Base-by-base conservation (phyloP, 2,113 vertebrate genomes). In the Microtus richardsoni region DNA sequence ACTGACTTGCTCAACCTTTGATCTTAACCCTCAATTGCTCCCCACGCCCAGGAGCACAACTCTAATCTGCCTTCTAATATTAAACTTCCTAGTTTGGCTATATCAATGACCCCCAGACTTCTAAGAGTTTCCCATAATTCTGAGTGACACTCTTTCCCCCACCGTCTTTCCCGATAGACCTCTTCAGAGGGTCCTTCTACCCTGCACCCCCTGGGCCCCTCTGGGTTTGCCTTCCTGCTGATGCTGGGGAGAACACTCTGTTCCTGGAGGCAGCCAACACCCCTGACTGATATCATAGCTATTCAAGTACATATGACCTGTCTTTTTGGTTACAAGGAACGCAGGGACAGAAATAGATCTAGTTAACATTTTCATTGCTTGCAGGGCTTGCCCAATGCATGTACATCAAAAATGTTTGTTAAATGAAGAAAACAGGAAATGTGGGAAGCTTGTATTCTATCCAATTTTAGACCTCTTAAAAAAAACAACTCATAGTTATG, bases 341-440 rank as follows among this genome's bases (percentile, higher is more conserved):
- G 2, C 2, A 24, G 64, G 30, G n/a, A 41, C 64, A 74, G 73
- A 66, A 74, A 90, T 16, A 49, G 71, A 47, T 17, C 26, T 75
- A 54, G 41, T 54, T 44, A 79, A 85, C 30, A 49, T 39, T 49
- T 71, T 41, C 24, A 58, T 80, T 79, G n/a, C 52, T 73, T 12
- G 68, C 78, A 64, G 30, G 41, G 26, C 78, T 77, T 77, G 26
- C 70, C 44, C 41, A 4, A 7, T 7, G 26, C 52, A 4, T 1
- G 17, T 2, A 44, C 11, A 60, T 30, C 68, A 52, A 3, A 68
- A 47, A 77, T 16, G 24, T 94, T 82, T 68, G 68, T 74, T 87
- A 60, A 79, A n/a, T 77, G 47, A 96, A 93, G 58, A 36, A 88
- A 94, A 91, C 33, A 87, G 89, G 68, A 93, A 87, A 21, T 44